These are phyloP conservation scores for Zosterops lateralis DNA, from an alignment of 2,113 vertebrate species.

Conservation along the genomic window DNA sequence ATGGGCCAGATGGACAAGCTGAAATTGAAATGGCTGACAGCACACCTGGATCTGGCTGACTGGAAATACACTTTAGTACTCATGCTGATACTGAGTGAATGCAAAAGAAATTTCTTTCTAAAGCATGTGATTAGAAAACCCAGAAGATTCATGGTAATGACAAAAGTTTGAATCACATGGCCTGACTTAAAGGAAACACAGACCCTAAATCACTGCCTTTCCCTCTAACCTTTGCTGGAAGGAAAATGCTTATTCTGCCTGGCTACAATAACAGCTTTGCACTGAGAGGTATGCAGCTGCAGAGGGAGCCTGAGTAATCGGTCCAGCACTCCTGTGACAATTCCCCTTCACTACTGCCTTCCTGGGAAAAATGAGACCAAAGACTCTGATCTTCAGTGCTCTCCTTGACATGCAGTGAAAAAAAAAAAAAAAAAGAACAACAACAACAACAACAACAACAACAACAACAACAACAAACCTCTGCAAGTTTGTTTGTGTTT, in stretches of 20 bases:
- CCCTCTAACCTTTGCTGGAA: background rate
- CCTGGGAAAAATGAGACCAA: background rate
- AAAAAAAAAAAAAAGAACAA: background rate
- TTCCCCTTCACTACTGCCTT: background rate
- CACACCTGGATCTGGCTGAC: background rate
- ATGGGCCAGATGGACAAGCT: background rate
- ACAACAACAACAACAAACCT: background rate
- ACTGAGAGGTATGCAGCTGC: background rate
- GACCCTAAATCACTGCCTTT: background rate
- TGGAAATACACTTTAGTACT: background rate
- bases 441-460: background rate
- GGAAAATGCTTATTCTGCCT: background rate
- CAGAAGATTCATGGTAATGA: background rate
- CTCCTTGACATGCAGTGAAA: background rate
- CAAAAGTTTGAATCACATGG: background rate
- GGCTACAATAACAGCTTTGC: rapidly evolving
- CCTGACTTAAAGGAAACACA: background rate
- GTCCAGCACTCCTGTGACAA: background rate
- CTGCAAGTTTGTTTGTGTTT: background rate
- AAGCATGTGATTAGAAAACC: background rate
- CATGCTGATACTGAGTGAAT: background rate
- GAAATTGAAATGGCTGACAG: background rate
- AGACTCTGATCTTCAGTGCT: background rate
- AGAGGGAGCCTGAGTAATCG: background rate
- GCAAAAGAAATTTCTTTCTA: background rate